Evolutionary conservation across 2,113 vertebrate species (phyloP).

Genomic region (Oncorhynchus keta): DNA sequence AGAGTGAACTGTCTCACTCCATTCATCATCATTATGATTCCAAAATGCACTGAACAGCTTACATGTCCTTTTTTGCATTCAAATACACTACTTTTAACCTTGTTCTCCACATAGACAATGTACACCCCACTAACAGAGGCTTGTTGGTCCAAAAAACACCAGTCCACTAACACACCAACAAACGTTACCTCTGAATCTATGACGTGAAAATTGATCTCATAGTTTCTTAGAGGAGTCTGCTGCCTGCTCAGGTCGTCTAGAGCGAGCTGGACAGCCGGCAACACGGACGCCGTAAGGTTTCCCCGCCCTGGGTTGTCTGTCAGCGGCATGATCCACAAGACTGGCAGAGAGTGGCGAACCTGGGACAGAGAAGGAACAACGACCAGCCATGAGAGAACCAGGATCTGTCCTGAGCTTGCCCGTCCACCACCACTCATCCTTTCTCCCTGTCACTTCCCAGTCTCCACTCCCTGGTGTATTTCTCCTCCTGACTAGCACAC

Average conservation of each 20-base stretch:
- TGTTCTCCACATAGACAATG: neutral
- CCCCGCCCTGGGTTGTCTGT: slow-evolving; percentile 45
- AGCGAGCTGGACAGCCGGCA: slow-evolving; percentile 72
- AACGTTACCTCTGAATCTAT: slow-evolving; percentile 73
- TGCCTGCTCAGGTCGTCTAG: slow-evolving; percentile 75
- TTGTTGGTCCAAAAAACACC: neutral
- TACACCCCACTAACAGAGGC: neutral
- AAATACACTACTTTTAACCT: neutral
- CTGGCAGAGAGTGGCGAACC: slow-evolving; percentile 63
- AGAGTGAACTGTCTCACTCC: neutral
- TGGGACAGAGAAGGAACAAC: neutral
- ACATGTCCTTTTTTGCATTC: neutral
- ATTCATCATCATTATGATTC: neutral
- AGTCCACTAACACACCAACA: neutral
- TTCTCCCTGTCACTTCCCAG: neutral
- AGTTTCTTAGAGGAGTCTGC: slow-evolving; percentile 70
- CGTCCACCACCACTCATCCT: slow-evolving; percentile 23
- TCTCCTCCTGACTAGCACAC: neutral
- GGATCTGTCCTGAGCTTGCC: neutral
- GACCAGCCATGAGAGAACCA: slow-evolving; percentile 7
- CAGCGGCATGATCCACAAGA: slow-evolving; percentile 73
- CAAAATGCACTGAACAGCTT: neutral
- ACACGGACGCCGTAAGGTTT: slow-evolving; percentile 62
- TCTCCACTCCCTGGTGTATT: neutral
- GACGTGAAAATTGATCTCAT: slow-evolving; percentile 72